Evolutionary conservation across 53 echinoderm and acorn worm species (phyloP).

Genomic region (Stichopus horrens): DNA sequence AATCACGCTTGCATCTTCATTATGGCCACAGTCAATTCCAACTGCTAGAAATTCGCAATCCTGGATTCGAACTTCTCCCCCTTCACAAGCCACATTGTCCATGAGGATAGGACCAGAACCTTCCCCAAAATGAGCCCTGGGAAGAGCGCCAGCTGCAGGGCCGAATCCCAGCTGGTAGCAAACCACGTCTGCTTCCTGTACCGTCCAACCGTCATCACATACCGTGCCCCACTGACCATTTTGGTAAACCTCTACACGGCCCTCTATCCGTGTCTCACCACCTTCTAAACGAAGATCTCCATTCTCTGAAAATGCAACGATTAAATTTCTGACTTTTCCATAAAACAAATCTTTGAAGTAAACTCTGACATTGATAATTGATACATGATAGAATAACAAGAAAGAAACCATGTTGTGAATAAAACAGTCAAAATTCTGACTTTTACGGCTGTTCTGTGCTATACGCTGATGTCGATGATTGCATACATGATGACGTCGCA

Average conservation of each 20-base stretch:
- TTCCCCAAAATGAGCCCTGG: not conserved
- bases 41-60: not conserved
- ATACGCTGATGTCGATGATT: no score
- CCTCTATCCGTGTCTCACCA: not conserved
- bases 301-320: not conserved
- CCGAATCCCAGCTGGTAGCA: constrained; percentile 18
- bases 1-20: constrained; percentile 10
- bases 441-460: no score
- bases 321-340: no score
- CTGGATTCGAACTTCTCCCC: not conserved
- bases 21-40: not conserved
- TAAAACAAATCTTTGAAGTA: no score
- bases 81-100: not conserved
- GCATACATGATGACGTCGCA: no score
- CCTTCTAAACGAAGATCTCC: not conserved
- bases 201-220: constrained; percentile 19
- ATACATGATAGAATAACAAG: no score
- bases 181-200: constrained; percentile 2
- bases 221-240: constrained; percentile 16
- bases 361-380: no score
- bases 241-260: constrained; percentile 1
- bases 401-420: no score
- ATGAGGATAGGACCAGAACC: not conserved
- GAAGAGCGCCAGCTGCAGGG: not conserved
- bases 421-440: no score